These are phyloP conservation scores for Eulemur albifrons DNA, from an alignment of 2,797 vertebrate species.

Conservation along the genomic window DNA sequence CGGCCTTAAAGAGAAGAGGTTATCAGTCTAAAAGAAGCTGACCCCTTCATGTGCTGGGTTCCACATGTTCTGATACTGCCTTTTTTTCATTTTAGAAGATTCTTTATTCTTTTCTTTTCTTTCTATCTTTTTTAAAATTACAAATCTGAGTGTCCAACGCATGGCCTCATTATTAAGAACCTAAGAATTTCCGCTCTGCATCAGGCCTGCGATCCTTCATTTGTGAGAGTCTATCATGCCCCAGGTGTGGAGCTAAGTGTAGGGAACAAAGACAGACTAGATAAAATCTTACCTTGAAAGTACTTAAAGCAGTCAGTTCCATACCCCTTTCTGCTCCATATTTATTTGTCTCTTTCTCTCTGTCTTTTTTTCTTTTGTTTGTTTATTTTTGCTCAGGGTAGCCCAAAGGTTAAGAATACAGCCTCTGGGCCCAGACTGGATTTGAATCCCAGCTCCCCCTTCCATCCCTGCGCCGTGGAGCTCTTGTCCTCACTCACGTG, in stretches of 20 bases:
- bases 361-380: too few species aligned
- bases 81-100: not conserved
- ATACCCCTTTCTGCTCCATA: not conserved
- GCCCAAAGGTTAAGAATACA: not conserved
- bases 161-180: not conserved
- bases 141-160: not conserved
- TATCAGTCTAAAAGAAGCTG: not conserved
- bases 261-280: not conserved
- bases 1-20: not conserved
- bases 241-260: not conserved
- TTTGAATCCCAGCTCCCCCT: not conserved
- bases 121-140: not conserved
- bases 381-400: not conserved
- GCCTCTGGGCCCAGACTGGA: not conserved
- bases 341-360: not conserved
- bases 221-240: not conserved
- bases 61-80: not conserved
- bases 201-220: not conserved
- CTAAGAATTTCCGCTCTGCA: not conserved
- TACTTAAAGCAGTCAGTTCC: not conserved
- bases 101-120: not conserved
- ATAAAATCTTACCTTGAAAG: not conserved
- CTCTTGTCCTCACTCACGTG: not conserved
- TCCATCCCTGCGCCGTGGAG: fast-evolving
- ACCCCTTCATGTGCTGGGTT: not conserved